A percentile compares a stretch with the other conserved stretches of the same genome.
phyloP scores from a whole-genome alignment of 2,888 invertebrate genomes.

The Spisula solida region DNA sequence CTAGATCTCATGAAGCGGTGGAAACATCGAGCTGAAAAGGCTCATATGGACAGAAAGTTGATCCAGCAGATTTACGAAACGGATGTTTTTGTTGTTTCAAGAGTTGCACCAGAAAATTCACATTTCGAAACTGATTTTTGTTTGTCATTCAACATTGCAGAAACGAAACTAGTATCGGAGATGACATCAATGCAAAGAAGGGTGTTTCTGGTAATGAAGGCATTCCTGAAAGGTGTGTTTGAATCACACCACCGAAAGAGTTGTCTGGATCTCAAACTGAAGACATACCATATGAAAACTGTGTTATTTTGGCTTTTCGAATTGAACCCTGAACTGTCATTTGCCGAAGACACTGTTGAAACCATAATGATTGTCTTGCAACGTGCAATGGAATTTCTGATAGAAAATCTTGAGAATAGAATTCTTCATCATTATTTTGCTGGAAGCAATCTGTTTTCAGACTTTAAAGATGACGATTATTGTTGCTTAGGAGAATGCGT shows the following conservation, averaged over 20 bases:
- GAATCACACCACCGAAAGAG: constrained; percentile 4
- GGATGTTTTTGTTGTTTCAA: constrained; percentile 62
- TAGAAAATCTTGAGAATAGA: constrained; percentile 3
- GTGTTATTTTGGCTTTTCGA: constrained; percentile 66
- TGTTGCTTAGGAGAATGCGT: constrained; percentile 36
- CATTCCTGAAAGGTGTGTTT: constrained; percentile 58
- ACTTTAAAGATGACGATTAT: constrained; percentile 33
- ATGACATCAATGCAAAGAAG: constrained; percentile 47
- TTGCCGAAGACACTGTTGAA: constrained; percentile 38
- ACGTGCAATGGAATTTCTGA: constrained; percentile 37
- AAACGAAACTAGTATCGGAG: constrained; percentile 52
- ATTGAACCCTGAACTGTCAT: constrained; percentile 36
- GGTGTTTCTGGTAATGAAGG: constrained; percentile 59
- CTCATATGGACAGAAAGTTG: constrained; percentile 47
- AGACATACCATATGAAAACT: constrained; percentile 72
- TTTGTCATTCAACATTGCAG: constrained; percentile 65
- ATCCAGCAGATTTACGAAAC: constrained; percentile 55
- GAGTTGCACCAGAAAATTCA: constrained; percentile 45
- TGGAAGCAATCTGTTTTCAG: constrained; percentile 51
- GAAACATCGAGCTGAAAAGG: constrained; percentile 36
- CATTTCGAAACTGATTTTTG: constrained; percentile 61
- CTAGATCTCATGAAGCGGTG: constrained; percentile 53
- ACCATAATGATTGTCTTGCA: constrained; percentile 29
- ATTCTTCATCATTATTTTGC: constrained; percentile 55
- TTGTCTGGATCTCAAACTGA: constrained; percentile 45